Base-by-base conservation (phyloP, 1,140 invertebrate genomes). In the Drosophila serrata region DNA sequence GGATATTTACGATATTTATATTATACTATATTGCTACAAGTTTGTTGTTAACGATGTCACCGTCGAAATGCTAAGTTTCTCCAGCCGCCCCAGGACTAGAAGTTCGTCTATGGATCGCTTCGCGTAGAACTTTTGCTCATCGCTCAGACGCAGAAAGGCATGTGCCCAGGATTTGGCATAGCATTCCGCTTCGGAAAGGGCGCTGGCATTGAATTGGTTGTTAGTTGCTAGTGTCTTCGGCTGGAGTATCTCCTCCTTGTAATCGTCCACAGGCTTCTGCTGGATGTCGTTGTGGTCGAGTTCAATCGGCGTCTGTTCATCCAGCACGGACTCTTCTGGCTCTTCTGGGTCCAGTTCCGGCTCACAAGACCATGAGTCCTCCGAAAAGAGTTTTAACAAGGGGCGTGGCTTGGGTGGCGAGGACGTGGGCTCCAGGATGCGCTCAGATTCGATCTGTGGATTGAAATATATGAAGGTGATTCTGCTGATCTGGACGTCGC, bases 91-190 rank as follows among this genome's bases (percentile, higher is more conserved):
- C 42, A 90, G 13, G 3, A 90, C 81, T 0, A 90, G 57, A 0
- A 90, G 85, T 40, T 90, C 85, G 39, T 90, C 85, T 13, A 90
- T 90, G 2, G 86, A 90, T 3, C 85, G 86, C 19, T 90, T 90
- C 12, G 85, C 85, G 33, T 85, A 90, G n/a, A 90, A 81, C 35
- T 90, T 90, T 53, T 90, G 85, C 11, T 85, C 78, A 1, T 90
- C 85, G 70, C 27, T 90, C 5, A 90, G 27, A 31, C 81, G 88
- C 7, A 90, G 64, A 13, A 90, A 90, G n/a, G 85, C 78, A 31
- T 90, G 86, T 0, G 85, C 78, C 85, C 85, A 90, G 40, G 85
- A 48, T 22, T 73, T 51, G n/a, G 85, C 85, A 55, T 90, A 90
- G 24, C 78, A 81, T 27, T 90, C 85, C 0, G 85, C 85, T 40